Evolutionary conservation across 2,888 invertebrate genomes (phyloP), one percentile per base, ranked within the genome.

Genomic region (Urechis unicinctus): DNA sequence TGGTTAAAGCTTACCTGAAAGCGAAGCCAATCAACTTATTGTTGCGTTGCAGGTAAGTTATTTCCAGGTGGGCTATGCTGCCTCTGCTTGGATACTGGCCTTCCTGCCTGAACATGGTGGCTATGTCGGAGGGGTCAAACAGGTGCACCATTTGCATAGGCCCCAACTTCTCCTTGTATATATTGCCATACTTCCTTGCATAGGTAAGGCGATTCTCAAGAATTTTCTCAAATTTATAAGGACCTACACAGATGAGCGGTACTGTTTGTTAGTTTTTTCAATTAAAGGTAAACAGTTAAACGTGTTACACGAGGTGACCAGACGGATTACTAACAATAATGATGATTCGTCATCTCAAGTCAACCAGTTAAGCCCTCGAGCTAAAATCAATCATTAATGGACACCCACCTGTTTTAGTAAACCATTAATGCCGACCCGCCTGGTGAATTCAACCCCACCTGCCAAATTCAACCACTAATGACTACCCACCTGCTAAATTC

Each of bases 151-250:
- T 56, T 17, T 36, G 3, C 60, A 60, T 60, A 13, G 30, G 6
- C 1, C 60, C 60, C 30, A 60, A 57, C 21, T 43, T 44, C 45
- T 60, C 60, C n/a, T 36, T 22, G 45, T 60, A 60, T 44, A 60
- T 56, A 6, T 50, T 52, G 0, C 60, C 60, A 30, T 60, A 60
- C 36, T 56, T 55, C 4, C 29, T 13, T 44, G 52, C 36, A 49
- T 60, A 60, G 1, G 43, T 30, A 42, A 60, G 21, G 2, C 60
- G 53, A 28, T 59, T 59, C 25, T 56, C 56, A 3, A 60, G 49
- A 36, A 60, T 60, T 48, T 60, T 60, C 41, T 58, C 57, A 36
- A 60, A 60, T 6, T 45, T 55, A 53, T 60, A 59, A 3, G 60
- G 60, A 44, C 60, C 60, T 60, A 29, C 5, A 28, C 5, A 13